These are phyloP conservation scores for Danio tinwini DNA, from an alignment of 2,797 vertebrate species.

Conservation along the genomic window DNA sequence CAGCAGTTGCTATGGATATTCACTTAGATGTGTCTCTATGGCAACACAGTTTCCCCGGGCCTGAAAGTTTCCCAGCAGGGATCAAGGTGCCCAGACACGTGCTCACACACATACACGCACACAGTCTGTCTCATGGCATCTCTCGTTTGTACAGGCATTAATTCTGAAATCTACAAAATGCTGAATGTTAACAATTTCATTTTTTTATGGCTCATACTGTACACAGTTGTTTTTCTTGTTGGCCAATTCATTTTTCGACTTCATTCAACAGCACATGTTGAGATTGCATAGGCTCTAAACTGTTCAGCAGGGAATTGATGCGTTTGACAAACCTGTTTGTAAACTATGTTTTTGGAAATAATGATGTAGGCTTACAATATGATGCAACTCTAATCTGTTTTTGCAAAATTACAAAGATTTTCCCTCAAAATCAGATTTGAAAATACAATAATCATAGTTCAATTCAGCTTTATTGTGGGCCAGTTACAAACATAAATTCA, in stretches of 20 bases:
- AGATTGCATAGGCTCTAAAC: no score
- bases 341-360: no score
- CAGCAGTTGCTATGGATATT: slow-evolving; percentile 83
- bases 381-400: no score
- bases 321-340: no score
- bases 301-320: no score
- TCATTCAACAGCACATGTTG: no score
- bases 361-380: no score
- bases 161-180: not conserved
- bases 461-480: slow-evolving; percentile 8
- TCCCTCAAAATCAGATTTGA: not conserved
- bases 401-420: not conserved
- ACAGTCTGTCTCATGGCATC: not conserved
- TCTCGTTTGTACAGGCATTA: not conserved
- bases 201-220: no score
- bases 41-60: slow-evolving; percentile 79
- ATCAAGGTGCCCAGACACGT: slow-evolving; percentile 58
- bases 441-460: slow-evolving; percentile 21
- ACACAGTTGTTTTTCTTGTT: no score
- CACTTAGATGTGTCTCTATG: slow-evolving; percentile 78
- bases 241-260: no score
- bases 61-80: slow-evolving; percentile 69
- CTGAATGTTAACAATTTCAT: no score
- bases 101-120: slow-evolving; percentile 11
- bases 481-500: not conserved